Conservation (phyloP, 1,140 invertebrate species). For the Philopotamus ludificatus region DNA sequence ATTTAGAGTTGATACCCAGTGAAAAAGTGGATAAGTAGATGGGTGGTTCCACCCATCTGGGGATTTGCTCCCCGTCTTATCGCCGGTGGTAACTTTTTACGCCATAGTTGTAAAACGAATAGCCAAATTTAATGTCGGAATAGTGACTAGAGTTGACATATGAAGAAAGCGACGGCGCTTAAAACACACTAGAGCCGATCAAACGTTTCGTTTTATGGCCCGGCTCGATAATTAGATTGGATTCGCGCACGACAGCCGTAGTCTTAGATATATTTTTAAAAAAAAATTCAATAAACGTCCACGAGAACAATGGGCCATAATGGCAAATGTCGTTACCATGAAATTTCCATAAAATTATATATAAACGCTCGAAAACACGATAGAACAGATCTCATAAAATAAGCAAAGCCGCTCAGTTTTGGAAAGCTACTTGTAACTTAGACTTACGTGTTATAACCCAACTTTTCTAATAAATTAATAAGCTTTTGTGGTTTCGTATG, state of each 20-base stretch:
- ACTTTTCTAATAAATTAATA: background rate
- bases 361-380: no score
- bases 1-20: background rate
- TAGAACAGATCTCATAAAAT: background rate
- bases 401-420: background rate
- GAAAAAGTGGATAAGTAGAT: background rate
- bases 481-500: background rate
- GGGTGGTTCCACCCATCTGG: background rate
- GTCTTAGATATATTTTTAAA: no score
- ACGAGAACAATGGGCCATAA: background rate
- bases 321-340: background rate
- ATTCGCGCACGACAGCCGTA: no score
- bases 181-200: slow-evolving; percentile 20
- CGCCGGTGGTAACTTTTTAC: slow-evolving; percentile 38
- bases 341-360: no score
- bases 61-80: slow-evolving; percentile 36
- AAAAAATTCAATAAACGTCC: no score
- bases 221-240: no score
- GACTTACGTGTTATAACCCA: no score
- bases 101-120: slow-evolving; percentile 35
- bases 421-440: no score
- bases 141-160: slow-evolving; percentile 37
- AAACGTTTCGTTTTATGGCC: background rate
- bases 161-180: slow-evolving; percentile 16
- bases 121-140: slow-evolving; percentile 32